phyloP scores from a whole-genome alignment of 1,140 invertebrate genomes.

The Caerostris darwini region DNA sequence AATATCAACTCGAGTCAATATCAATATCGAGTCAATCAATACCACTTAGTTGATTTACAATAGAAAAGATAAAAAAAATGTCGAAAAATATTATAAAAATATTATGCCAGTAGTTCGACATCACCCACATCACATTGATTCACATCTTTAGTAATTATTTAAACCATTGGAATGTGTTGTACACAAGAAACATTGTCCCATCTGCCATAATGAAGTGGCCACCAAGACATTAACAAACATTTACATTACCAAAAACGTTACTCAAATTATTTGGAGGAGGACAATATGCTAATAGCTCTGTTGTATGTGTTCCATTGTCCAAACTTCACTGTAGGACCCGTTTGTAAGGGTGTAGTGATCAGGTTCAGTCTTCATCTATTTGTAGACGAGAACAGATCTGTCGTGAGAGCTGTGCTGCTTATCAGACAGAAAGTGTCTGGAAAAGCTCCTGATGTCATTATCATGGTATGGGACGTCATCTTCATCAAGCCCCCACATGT shows the following conservation, averaged over 20 bases:
- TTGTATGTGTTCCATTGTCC: neutral
- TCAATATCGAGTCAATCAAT: too few relatives aligned
- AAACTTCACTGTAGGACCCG: neutral
- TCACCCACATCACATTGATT: neutral
- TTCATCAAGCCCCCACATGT: conserved; percentile 1
- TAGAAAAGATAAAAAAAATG: neutral
- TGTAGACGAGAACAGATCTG: neutral
- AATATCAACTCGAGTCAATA: neutral
- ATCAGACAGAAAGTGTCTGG: conserved; percentile 4
- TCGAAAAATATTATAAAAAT: neutral
- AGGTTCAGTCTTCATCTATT: conserved; percentile 12
- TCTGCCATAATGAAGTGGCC: neutral
- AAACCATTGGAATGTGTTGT: neutral
- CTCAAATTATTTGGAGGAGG: too few relatives aligned
- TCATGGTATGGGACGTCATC: conserved; percentile 26
- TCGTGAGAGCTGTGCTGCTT: neutral
- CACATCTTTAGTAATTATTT: neutral
- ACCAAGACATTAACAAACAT: neutral
- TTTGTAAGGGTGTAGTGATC: neutral
- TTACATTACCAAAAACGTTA: too few relatives aligned
- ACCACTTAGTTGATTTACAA: neutral
- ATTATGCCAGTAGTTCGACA: neutral
- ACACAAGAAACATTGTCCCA: neutral
- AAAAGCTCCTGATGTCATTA: conserved; percentile 6
- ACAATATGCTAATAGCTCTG: neutral